Percentiles rank a stretch among this genome's conserved stretches.
Evolutionary conservation across 2,113 vertebrate species (phyloP).

Genomic region (Antennarius striatus): DNA sequence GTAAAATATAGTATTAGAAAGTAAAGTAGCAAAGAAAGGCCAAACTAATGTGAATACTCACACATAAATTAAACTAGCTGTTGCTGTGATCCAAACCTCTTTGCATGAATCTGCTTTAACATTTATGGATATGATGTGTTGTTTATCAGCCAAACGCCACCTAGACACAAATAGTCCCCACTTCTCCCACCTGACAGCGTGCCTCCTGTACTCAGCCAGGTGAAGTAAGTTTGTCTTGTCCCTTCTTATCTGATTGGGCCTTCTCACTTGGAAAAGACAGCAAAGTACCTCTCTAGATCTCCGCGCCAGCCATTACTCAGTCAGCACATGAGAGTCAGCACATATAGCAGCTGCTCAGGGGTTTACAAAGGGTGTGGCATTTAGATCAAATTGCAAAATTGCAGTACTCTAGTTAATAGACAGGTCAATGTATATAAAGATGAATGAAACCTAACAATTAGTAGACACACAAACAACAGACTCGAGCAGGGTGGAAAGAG

Average conservation of each 20-base stretch:
- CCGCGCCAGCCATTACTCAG: constrained; percentile 44
- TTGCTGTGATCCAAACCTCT: too few species aligned
- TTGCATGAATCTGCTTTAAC: too few species aligned
- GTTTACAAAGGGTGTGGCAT: constrained; percentile 47
- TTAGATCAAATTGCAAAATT: constrained; percentile 44
- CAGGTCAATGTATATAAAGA: neutral
- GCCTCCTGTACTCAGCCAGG: constrained; percentile 12
- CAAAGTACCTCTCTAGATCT: constrained; percentile 54
- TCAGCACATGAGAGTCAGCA: constrained; percentile 38
- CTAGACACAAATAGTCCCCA: constrained; percentile 2
- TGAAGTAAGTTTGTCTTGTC: constrained; percentile 16
- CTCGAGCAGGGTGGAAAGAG: constrained; percentile 10
- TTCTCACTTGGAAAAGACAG: constrained; percentile 62
- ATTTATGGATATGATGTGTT: too few species aligned
- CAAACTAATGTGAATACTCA: too few species aligned
- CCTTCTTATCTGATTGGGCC: constrained; percentile 44
- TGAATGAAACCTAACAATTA: constrained; percentile 12
- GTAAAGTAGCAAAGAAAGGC: too few species aligned
- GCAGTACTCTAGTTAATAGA: constrained; percentile 27
- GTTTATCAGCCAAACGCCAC: neutral
- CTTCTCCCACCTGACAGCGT: constrained; percentile 3
- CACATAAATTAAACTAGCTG: too few species aligned
- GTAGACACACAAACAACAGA: constrained; percentile 2
- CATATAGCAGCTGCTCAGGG: constrained; percentile 45
- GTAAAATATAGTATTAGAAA: too few species aligned